phyloP scores from a whole-genome alignment of 2,797 vertebrate genomes.

The Staurois parvus region DNA sequence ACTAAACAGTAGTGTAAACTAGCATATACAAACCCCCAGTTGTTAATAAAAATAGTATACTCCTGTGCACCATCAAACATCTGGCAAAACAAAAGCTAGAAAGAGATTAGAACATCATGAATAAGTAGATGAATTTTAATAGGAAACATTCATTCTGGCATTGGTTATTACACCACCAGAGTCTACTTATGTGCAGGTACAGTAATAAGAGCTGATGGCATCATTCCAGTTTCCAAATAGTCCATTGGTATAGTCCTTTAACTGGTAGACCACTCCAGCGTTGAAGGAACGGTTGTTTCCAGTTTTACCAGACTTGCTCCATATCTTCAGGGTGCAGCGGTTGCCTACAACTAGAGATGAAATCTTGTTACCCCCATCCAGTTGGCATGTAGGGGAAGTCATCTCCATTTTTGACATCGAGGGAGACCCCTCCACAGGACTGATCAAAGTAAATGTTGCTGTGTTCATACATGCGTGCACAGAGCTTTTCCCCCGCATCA shows the following conservation, averaged over 20 bases:
- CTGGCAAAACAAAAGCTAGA: background rate
- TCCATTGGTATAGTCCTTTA: slow-evolving; percentile 73
- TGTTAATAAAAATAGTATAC: background rate
- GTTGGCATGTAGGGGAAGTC: slow-evolving; percentile 74
- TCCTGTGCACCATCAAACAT: background rate
- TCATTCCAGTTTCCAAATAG: slow-evolving; percentile 74
- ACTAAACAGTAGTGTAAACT: too few relatives aligned
- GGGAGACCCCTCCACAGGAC: slow-evolving; percentile 70
- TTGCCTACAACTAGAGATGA: slow-evolving; percentile 78
- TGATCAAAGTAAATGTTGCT: slow-evolving; percentile 76
- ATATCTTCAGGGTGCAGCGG: slow-evolving; percentile 74
- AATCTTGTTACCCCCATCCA: slow-evolving; percentile 57
- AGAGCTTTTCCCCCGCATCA: slow-evolving; percentile 63
- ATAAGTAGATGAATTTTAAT: slow-evolving; percentile 3
- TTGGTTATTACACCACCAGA: too few relatives aligned
- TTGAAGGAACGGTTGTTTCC: slow-evolving; percentile 69
- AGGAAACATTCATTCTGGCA: background rate
- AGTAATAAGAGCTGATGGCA: slow-evolving; percentile 73
- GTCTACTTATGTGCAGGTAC: slow-evolving; percentile 68
- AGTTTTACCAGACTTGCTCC: slow-evolving; percentile 67
- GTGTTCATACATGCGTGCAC: slow-evolving; percentile 74
- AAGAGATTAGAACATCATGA: background rate
- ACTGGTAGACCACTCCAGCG: slow-evolving; percentile 64
- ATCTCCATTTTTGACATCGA: slow-evolving; percentile 37
- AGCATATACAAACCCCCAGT: background rate